Conservation (phyloP, 2,113 vertebrate species). For the Gallinago jamesoni region DNA sequence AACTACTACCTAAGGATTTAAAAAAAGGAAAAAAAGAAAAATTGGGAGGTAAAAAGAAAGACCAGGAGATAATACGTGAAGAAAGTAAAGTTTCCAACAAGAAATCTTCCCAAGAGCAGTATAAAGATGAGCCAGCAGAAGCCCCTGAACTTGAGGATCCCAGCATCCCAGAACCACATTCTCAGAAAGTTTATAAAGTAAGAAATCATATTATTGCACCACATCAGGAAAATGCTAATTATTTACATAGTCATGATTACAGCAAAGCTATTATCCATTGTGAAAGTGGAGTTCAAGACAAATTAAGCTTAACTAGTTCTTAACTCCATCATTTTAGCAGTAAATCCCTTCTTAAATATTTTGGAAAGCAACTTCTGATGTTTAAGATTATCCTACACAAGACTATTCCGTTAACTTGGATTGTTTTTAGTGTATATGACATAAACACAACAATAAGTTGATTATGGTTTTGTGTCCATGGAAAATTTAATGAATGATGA, state of each 20-base stretch:
- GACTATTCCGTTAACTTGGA: background rate
- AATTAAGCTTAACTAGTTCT: background rate
- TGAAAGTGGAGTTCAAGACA: background rate
- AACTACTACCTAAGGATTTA: conserved; percentile 67
- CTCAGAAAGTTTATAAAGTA: conserved; percentile 66
- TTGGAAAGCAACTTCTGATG: background rate
- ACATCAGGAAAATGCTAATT: background rate
- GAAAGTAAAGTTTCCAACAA: conserved; percentile 22
- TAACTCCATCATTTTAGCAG: background rate
- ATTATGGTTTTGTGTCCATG: background rate
- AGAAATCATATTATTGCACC: background rate
- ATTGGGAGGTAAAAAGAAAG: conserved; percentile 50
- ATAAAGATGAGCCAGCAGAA: conserved; percentile 48
- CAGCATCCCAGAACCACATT: background rate
- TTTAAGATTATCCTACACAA: background rate
- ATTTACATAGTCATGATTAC: background rate
- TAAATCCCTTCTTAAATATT: background rate
- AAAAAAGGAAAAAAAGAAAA: conserved; percentile 69
- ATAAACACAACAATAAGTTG: background rate
- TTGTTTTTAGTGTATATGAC: background rate
- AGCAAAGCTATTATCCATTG: background rate
- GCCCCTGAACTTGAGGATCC: background rate
- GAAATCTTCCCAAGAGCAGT: conserved; percentile 23
- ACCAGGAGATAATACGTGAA: background rate
- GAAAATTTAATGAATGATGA: background rate